These are phyloP conservation scores for Seira musarum DNA, from an alignment of 2,888 invertebrate species.

Conservation along the genomic window DNA sequence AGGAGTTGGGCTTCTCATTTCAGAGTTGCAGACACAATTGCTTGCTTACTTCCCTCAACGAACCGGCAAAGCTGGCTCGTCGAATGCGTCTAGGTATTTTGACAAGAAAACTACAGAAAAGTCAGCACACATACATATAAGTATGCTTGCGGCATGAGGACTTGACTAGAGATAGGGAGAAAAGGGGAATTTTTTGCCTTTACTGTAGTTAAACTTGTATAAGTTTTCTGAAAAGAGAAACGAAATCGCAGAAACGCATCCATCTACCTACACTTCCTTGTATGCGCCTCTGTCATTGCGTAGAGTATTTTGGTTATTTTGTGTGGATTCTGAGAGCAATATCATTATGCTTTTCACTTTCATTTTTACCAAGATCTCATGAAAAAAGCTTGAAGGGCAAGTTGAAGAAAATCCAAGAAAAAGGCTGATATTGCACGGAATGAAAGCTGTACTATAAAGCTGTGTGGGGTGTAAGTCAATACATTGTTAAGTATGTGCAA, in stretches of 20 bases:
- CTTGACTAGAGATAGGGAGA: constrained; percentile 13
- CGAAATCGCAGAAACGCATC: background rate
- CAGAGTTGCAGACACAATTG: constrained; percentile 27
- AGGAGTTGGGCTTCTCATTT: constrained; percentile 17
- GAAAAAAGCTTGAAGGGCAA: background rate
- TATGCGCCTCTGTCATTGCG: background rate
- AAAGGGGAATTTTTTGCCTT: constrained; percentile 25
- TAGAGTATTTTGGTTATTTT: background rate
- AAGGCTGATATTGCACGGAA: background rate
- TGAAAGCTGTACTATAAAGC: background rate
- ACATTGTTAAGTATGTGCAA: background rate
- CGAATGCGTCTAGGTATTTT: background rate
- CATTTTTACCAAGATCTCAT: background rate
- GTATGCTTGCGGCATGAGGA: background rate
- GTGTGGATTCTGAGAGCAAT: background rate
- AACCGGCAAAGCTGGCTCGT: background rate
- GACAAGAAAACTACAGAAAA: constrained; percentile 6
- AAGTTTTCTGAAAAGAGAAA: constrained; percentile 2
- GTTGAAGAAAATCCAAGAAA: background rate
- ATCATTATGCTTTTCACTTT: constrained; percentile 3
- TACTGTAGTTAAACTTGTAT: constrained; percentile 19
- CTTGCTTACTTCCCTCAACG: background rate
- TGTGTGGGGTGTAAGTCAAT: constrained; percentile 1
- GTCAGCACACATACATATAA: background rate
- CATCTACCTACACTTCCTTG: constrained; percentile 9